Evolutionary conservation across 2,888 invertebrate genomes (phyloP).

Genomic region (Platycheirus albimanus): DNA sequence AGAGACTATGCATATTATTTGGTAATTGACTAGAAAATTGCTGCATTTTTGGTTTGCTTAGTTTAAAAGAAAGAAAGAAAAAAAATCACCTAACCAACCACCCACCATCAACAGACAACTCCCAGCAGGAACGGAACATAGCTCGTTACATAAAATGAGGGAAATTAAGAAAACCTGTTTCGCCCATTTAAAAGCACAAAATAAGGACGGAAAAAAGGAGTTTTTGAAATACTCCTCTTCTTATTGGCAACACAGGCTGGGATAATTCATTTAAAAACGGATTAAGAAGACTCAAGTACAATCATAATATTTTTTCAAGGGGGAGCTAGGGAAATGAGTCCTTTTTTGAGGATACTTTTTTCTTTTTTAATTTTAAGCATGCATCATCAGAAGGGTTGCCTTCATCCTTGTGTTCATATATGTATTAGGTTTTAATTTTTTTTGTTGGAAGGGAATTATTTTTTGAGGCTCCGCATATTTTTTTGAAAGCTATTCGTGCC

Average conservation of each 20-base stretch:
- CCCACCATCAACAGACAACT: background rate
- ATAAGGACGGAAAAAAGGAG: constrained; percentile 22
- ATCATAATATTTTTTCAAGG: constrained; percentile 57
- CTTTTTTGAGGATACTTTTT: constrained; percentile 18
- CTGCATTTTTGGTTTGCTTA: constrained; percentile 42
- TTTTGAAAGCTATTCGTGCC: constrained; percentile 41
- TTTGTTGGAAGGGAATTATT: background rate
- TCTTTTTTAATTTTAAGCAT: constrained; percentile 41
- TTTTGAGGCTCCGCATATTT: constrained; percentile 23
- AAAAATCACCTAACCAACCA: constrained; percentile 11
- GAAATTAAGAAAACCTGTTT: constrained; percentile 68
- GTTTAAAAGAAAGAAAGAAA: background rate
- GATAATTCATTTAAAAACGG: constrained; percentile 72
- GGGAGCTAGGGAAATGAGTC: constrained; percentile 13
- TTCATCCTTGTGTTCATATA: constrained; percentile 38
- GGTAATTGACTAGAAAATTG: constrained; percentile 75
- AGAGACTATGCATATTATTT: constrained; percentile 37
- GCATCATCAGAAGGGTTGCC: constrained; percentile 63
- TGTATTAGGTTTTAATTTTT: background rate
- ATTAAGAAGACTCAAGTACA: constrained; percentile 71
- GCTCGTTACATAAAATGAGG: constrained; percentile 57
- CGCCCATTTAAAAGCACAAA: constrained; percentile 11
- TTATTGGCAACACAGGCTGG: constrained; percentile 46
- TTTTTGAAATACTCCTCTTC: constrained; percentile 52
- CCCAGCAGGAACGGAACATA: constrained; percentile 17